These are phyloP conservation scores for Maconellicoccus hirsutus DNA, from an alignment of 1,140 invertebrate genomes.

Conservation along the genomic window DNA sequence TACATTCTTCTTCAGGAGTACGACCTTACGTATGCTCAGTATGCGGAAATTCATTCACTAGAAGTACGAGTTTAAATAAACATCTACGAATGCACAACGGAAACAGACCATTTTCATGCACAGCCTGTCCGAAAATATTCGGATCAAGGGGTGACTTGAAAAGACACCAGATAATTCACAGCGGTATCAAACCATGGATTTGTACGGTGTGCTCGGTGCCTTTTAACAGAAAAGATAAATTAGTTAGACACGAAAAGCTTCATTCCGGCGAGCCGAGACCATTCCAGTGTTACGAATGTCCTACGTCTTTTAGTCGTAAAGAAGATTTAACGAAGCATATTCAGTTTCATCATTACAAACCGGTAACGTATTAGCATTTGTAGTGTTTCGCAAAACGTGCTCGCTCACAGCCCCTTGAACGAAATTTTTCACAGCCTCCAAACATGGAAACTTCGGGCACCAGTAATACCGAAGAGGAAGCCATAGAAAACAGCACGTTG, in stretches of 20 bases:
- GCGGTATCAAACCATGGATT: conserved; percentile 24
- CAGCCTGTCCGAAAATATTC: not conserved
- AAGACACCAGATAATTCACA: conserved; percentile 23
- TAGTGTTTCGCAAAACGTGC: not conserved
- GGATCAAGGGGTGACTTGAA: conserved; percentile 23
- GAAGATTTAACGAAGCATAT: conserved; percentile 25
- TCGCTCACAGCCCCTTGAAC: not conserved
- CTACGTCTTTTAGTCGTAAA: conserved; percentile 25
- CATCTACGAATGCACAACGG: conserved; percentile 22
- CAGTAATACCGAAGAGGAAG: not conserved
- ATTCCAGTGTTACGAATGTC: conserved; percentile 24
- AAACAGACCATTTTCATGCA: conserved; percentile 12
- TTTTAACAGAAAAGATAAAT: conserved; percentile 25
- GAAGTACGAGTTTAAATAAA: not conserved
- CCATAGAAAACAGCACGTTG: not conserved
- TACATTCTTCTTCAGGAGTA: not conserved
- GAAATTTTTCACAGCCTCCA: conserved; percentile 4
- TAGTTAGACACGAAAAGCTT: conserved; percentile 25
- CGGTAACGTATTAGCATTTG: not conserved
- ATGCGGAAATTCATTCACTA: not conserved
- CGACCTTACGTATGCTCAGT: conserved; percentile 10
- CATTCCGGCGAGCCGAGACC: conserved; percentile 23
- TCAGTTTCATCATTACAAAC: conserved; percentile 24
- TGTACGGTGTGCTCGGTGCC: conserved; percentile 24
- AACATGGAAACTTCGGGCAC: not conserved